Evolutionary conservation across 2,113 vertebrate species (phyloP).

Genomic region (Cynopterus brachyotis): DNA sequence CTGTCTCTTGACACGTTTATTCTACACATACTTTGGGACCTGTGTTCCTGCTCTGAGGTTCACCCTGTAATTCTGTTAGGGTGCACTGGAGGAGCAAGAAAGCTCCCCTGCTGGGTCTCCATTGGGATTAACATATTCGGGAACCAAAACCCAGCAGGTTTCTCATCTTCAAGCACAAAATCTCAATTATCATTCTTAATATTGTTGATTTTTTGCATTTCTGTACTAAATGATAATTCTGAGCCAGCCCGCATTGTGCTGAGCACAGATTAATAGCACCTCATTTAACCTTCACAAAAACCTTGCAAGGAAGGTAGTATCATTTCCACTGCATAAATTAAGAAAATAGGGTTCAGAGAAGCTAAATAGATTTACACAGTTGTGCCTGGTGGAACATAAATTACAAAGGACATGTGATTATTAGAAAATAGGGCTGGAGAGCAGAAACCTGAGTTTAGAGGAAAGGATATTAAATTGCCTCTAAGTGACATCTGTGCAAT

Average conservation of each 20-base stretch:
- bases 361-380: neutral
- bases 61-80: neutral
- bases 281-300: neutral
- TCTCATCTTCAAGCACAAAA: neutral
- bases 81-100: neutral
- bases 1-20: neutral
- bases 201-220: neutral
- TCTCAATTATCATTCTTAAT: neutral
- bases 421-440: neutral
- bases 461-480: constrained; percentile 25
- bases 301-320: neutral
- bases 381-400: neutral
- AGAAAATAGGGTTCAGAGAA: neutral
- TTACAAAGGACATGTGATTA: neutral
- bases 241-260: neutral
- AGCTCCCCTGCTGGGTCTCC: neutral
- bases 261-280: neutral
- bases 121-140: neutral
- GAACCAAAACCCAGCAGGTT: neutral
- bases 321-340: neutral
- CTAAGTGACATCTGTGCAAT: constrained; percentile 52
- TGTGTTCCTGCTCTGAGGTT: neutral
- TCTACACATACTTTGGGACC: accelerated
- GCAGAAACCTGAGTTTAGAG: neutral
- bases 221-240: neutral